Conservation (phyloP, 2,113 vertebrate genomes). For the Emydura subglobosa region DNA sequence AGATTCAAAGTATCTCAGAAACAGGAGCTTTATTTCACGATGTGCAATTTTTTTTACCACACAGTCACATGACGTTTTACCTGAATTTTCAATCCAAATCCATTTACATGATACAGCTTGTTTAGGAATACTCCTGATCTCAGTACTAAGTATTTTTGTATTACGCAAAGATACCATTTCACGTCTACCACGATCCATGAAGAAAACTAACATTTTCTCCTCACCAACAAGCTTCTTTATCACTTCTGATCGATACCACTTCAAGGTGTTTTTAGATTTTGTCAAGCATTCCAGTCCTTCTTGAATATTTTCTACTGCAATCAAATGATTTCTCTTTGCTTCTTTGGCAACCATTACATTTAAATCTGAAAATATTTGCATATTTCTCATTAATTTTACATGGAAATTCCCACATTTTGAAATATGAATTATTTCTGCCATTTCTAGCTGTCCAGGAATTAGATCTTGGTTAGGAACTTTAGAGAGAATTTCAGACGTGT, state of each 20-base stretch:
- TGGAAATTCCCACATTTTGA: constrained; percentile 77
- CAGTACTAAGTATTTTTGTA: constrained; percentile 41
- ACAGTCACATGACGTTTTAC: not conserved
- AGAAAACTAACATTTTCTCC: constrained; percentile 73
- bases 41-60: constrained; percentile 61
- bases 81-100: constrained; percentile 63
- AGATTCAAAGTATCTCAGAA: constrained; percentile 72
- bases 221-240: constrained; percentile 49
- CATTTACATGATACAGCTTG: constrained; percentile 82
- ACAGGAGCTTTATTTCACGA: constrained; percentile 76
- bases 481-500: not conserved
- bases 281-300: constrained; percentile 81
- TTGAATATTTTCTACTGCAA: constrained; percentile 68
- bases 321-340: constrained; percentile 31
- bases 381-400: constrained; percentile 74
- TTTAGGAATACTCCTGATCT: constrained; percentile 70
- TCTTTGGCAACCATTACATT: constrained; percentile 62
- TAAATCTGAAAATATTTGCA: constrained; percentile 59
- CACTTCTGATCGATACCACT: constrained; percentile 80
- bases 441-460: constrained; percentile 74
- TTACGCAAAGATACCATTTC: constrained; percentile 71
- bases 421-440: constrained; percentile 74
- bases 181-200: constrained; percentile 79
- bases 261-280: constrained; percentile 65
- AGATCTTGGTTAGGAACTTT: constrained; percentile 39